Evolutionary conservation across 1,140 invertebrate genomes (phyloP).

Genomic region (Melitaea cinxia): DNA sequence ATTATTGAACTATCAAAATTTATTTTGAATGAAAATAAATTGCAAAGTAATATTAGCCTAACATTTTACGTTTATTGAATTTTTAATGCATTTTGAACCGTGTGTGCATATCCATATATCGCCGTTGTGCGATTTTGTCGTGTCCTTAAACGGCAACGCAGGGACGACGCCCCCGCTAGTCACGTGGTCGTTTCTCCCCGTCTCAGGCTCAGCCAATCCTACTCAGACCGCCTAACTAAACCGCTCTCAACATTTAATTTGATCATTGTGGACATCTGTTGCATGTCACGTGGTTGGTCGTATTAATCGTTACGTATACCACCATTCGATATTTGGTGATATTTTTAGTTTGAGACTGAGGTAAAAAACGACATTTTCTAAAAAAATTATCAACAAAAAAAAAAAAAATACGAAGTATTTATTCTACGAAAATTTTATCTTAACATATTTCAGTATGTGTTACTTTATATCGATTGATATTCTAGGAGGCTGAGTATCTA

Average conservation of each 20-base stretch:
- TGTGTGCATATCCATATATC: neutral
- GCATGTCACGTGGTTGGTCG: slow-evolving; percentile 20
- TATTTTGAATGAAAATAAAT: neutral
- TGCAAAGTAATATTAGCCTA: neutral
- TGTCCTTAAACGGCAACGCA: slow-evolving; percentile 6
- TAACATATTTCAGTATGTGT: neutral
- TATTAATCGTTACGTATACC: too few relatives aligned
- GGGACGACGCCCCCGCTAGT: neutral
- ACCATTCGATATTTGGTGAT: too few relatives aligned
- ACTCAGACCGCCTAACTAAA: slow-evolving; percentile 14
- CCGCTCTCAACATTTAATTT: slow-evolving; percentile 18
- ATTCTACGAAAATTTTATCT: too few relatives aligned
- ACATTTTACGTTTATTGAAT: neutral
- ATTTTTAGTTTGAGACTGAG: too few relatives aligned
- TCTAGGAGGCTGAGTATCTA: neutral
- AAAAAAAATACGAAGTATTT: too few relatives aligned
- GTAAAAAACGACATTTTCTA: too few relatives aligned
- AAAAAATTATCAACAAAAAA: too few relatives aligned
- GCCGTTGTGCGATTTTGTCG: neutral
- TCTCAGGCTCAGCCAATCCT: slow-evolving; percentile 9
- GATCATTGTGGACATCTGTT: slow-evolving; percentile 26
- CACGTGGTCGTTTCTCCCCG: neutral
- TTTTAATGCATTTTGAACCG: neutral
- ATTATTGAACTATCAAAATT: neutral
- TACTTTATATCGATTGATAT: slow-evolving; percentile 6